Evolutionary conservation across 64 coral and sea anemone genomes (phyloP), one percentile per base, ranked within the genome.

Genomic region (Catalaphyllia jardinei): DNA sequence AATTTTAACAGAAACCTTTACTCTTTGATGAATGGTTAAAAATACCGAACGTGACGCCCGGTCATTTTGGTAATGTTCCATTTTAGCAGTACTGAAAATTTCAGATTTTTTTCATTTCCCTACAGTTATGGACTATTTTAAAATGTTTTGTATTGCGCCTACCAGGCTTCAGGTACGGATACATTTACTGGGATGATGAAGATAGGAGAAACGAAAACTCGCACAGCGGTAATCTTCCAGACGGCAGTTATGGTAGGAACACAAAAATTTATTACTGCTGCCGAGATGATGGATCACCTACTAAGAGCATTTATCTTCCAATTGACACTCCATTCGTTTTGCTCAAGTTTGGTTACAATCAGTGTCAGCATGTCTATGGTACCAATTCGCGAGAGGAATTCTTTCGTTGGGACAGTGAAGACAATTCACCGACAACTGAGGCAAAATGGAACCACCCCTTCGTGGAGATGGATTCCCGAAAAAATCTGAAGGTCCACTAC

Each of bases 111-210:
- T 46, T 46, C 42, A 46, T 46, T 46, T 46, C 42, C 42, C 5
- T 46, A 4, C 3, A 46, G 42, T 46, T 46, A 57, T 57, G 54
- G 2, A 14, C 54, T 16, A 57, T 2, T 57, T 15, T 3, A 35
- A 3, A 1, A 57, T 57, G 54, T 57, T 16, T 1, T 57, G 52
- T 55, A 11, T 55, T 55, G 11, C 8, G 2, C 18, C 42, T 19
- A 3, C 54, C 74, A 20, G 73, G 75, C 29, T 76, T 87, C 24
- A 65, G 9, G 0, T 0, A 0, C 8, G 93, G 93, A 38, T 75
- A 31, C 46, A 80, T 91, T 25, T n/a, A 69, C 13, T 94, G 93
- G 93, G 93, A 94, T 51, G 93, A 94, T 54, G 88, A 94, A 28
- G 89, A 79, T 63, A 1, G 0, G 3, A 33, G 29, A 0, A 94